phyloP scores from a whole-genome alignment of 1,140 invertebrate species.

The Neodiprion lecontei region DNA sequence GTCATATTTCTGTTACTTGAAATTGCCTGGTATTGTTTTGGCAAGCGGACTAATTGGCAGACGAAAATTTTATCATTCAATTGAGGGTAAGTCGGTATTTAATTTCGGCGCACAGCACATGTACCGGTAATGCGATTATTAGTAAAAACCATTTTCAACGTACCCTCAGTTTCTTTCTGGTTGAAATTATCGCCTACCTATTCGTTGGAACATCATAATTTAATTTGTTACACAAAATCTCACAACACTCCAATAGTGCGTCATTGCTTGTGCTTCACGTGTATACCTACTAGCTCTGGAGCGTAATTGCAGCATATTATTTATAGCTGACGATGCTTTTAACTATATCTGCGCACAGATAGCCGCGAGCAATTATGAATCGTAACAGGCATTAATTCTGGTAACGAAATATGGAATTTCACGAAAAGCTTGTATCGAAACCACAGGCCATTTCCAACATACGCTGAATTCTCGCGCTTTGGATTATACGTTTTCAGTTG shows the following conservation, averaged over 20 bases:
- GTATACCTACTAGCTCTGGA: neutral
- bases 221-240: neutral
- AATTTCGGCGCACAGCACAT: no score
- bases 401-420: neutral
- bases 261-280: neutral
- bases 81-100: no score
- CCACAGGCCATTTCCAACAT: neutral
- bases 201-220: neutral
- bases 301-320: neutral
- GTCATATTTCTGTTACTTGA: neutral
- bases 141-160: no score
- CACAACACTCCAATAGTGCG: neutral
- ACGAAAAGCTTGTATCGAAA: constrained; percentile 1
- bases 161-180: neutral
- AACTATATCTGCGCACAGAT: neutral
- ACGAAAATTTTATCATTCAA: no score
- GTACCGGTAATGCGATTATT: no score
- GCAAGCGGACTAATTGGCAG: no score
- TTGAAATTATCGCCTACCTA: neutral
- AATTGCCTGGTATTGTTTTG: neutral
- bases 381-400: neutral
- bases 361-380: neutral
- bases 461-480: neutral
- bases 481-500: no score
- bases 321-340: neutral